Evolutionary conservation across 2,888 invertebrate species (phyloP), one percentile per base, ranked within the genome.

Genomic region (Pseudeuparius sepicola): DNA sequence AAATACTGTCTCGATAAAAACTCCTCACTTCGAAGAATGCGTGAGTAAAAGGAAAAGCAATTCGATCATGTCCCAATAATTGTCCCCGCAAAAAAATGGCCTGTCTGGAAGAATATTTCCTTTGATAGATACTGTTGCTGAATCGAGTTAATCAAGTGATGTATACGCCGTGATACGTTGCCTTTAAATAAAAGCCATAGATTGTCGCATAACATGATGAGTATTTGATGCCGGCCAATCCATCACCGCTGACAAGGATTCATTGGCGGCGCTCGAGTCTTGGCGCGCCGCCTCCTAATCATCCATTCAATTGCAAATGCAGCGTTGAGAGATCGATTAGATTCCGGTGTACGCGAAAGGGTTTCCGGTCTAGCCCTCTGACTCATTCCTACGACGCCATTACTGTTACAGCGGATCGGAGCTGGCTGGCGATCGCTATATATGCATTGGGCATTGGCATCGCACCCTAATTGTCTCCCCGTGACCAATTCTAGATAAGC

Each of bases 231-330:
- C 49, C 43, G 47, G 42, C 54, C 50, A 51, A 60, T 61, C 60
- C 53, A 61, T 61, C 61, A 61, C 52, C 37, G 46, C 44, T 54
- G 59, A 60, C 60, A 58, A 52, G 57, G 55, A 58, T 59, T 59
- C 60, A 59, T 60, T 54, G 52, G 47, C 45, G 44, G 44, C 49
- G 45, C 42, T 42, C 43, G 37, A 34, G n/a, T 47, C 41, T 39
- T 49, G 47, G 47, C 42, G 44, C 44, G 42, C 45, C 46, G 45
- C 46, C 45, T 52, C 52, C 57, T 60, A 60, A 60, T 60, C 59
- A 60, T 53, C 54, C 52, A 60, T 61, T 61, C 60, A 60, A 50
- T 60, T 60, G 59, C 57, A 60, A 61, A 61, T 59, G 57, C 52
- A 49, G 43, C 49, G 54, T 52, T 54, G 54, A 46, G 50, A 57